Conservation (phyloP, 2,888 invertebrate genomes). For the Cantharis rustica region DNA sequence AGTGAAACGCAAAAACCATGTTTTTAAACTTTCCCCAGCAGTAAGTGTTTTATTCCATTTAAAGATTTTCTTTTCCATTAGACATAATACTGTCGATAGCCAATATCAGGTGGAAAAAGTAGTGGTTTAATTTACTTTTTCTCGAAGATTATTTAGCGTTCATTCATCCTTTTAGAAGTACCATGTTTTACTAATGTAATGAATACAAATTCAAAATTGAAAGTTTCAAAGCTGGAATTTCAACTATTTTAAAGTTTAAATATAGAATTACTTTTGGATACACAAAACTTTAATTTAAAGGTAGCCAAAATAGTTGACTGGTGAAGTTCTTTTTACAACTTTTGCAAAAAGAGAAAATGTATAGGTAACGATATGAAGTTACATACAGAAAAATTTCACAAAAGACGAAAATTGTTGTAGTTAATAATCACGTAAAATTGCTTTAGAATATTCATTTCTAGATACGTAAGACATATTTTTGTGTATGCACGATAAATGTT, state of each 20-base stretch:
- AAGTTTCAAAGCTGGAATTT: background rate
- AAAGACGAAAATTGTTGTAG: background rate
- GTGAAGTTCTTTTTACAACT: background rate
- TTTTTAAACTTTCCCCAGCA: background rate
- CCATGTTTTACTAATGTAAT: background rate
- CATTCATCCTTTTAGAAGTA: background rate
- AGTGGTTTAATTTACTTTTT: background rate
- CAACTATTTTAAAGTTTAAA: background rate
- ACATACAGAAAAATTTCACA: background rate
- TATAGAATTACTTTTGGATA: background rate
- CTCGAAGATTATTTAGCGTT: background rate
- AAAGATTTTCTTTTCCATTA: background rate
- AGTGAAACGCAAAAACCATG: background rate
- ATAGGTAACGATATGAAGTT: background rate
- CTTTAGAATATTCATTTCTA: background rate
- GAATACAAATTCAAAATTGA: background rate
- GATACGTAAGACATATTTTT: background rate
- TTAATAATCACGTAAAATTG: background rate
- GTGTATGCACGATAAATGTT: background rate
- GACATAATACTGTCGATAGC: background rate
- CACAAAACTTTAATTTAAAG: background rate
- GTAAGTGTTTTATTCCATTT: background rate
- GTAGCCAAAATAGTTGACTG: background rate
- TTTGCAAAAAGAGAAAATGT: background rate
- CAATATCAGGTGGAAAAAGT: background rate